Evolutionary conservation across 2,888 invertebrate species (phyloP), one percentile per base, ranked within the genome.

Genomic region (Drosophila heteroneura): DNA sequence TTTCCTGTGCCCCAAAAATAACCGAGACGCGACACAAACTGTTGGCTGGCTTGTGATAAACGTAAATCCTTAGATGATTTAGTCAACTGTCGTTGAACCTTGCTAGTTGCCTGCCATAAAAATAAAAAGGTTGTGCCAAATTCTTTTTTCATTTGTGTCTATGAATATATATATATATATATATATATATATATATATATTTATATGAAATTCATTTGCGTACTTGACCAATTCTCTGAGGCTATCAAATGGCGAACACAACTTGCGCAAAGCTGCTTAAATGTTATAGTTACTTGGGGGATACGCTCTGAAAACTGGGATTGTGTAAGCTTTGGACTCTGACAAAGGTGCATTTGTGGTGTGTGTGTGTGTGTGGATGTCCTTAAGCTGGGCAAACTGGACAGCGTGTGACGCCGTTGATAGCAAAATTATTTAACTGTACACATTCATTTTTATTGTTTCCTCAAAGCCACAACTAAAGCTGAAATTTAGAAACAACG

Each of bases 251-350:
- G 87, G 71, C 76, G 51, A 57, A 2, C 79, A 71, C 83, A 85
- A 90, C 76, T 81, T 84, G 59, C 39, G 61, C 70, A 92, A 92
- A 92, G 91, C 92, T 78, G 92, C 92, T 92, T 92, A 92, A 90
- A 80, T 90, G 91, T 82, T 91, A 92, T 92, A 91, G 92, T 82
- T 89, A 92, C 86, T 87, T 73, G 70, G 69, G 49, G 63, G 33
- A 47, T 47, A 28, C 47, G 35, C n/a, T 16, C 44, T 14, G 44
- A 12, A 9, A 56, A 49, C 47, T 30, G 39, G 33, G 47, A 56
- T 49, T 49, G 19, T 47, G 32, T 37, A 60, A 64, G 64, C 76
- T 49, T 47, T 49, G 1, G 32, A 54, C 65, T 44, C 44, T 68
- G 71, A 70, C 85, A 76, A 82, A 84, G 87, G 85, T 89, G 73